Percentiles rank a stretch among this genome's conserved stretches.
phyloP scores from a whole-genome alignment of 2,113 vertebrate species.

The Bambusicola thoracicus region DNA sequence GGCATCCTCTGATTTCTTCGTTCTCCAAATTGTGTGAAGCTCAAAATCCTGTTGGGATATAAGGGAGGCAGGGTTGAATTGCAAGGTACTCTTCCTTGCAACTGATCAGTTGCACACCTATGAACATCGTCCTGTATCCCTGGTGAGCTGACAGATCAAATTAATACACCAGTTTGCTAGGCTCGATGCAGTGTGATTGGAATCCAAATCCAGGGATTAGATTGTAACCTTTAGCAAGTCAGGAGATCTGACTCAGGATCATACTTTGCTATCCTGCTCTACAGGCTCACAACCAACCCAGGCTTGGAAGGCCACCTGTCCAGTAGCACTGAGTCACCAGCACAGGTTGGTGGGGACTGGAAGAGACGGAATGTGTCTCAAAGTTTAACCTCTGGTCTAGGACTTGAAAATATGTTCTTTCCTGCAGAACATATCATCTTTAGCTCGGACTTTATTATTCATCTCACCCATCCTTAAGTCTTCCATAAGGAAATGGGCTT shows the following conservation, averaged over 20 bases:
- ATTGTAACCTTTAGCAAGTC: accelerated
- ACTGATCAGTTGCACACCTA: neutral
- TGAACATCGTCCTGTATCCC: neutral
- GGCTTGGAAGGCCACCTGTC: neutral
- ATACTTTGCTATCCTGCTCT: neutral
- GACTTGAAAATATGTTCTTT: neutral
- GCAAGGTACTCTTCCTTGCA: neutral
- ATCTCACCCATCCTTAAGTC: neutral
- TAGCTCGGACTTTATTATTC: neutral
- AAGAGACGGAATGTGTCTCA: neutral
- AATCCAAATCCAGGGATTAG: neutral
- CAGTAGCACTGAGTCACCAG: neutral
- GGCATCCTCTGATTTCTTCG: neutral
- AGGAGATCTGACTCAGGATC: neutral
- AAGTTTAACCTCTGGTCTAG: neutral
- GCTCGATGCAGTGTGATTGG: accelerated
- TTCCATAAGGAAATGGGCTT: neutral
- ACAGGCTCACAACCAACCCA: neutral
- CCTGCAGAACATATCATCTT: neutral
- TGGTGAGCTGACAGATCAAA: neutral
- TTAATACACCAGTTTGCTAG: accelerated
- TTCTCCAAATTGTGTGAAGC: neutral
- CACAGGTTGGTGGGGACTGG: neutral
- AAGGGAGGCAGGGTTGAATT: accelerated
- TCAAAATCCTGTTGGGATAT: neutral